Conservation (phyloP, 2,888 invertebrate species). For the Nebria salina region DNA sequence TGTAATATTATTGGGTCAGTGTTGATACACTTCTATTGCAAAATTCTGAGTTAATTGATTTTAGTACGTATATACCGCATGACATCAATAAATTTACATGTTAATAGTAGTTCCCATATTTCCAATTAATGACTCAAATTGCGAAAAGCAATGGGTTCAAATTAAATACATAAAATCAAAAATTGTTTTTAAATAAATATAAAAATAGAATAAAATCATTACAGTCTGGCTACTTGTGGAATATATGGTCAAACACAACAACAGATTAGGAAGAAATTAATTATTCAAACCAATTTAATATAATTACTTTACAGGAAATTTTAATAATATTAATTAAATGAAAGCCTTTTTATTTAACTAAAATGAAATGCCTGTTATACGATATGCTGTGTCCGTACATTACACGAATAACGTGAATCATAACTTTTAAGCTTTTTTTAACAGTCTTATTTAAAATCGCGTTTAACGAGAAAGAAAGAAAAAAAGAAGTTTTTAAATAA, state of each 20-base stretch:
- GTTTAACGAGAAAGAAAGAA: neutral
- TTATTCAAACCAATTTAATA: neutral
- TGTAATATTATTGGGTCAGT: neutral
- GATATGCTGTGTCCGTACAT: neutral
- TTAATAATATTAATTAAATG: neutral
- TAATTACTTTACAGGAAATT: neutral
- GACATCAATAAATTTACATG: neutral
- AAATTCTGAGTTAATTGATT: neutral
- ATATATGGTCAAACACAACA: too few species aligned
- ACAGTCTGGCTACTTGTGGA: too few species aligned
- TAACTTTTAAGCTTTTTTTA: conserved; percentile 1
- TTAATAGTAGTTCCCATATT: neutral
- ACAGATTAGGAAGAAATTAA: neutral
- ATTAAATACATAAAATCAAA: neutral
- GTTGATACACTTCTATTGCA: neutral
- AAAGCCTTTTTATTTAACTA: neutral
- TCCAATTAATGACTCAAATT: neutral
- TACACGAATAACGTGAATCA: neutral
- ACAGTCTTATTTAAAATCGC: conserved; percentile 1
- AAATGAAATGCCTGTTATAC: neutral
- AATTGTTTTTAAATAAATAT: neutral
- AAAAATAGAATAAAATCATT: too few species aligned
- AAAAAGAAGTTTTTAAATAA: neutral
- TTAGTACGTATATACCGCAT: neutral
- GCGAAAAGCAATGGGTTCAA: too few species aligned